Conservation (phyloP, 2,113 vertebrate genomes). For the Protobothrops mucrosquamatus region DNA sequence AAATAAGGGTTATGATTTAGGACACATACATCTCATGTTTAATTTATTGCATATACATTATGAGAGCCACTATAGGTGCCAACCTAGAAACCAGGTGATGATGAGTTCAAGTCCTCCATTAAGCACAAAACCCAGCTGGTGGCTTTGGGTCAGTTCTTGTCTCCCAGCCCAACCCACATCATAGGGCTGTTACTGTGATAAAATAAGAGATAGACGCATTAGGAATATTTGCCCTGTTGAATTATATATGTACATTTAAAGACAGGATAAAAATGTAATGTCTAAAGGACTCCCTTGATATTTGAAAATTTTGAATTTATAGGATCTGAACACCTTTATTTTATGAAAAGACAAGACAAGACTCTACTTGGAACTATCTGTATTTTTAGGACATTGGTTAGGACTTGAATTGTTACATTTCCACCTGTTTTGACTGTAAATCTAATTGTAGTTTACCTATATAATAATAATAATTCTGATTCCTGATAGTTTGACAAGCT, state of each 20-base stretch:
- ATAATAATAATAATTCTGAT: too few relatives aligned
- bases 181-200: background rate
- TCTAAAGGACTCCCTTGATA: background rate
- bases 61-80: background rate
- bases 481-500: background rate
- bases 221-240: background rate
- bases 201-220: background rate
- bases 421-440: too few relatives aligned
- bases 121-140: background rate
- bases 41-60: background rate
- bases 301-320: background rate
- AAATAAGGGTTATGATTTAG: background rate
- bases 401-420: too few relatives aligned
- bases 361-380: background rate
- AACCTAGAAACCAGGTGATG: too few relatives aligned
- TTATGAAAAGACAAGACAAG: background rate
- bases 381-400: background rate
- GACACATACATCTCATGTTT: background rate
- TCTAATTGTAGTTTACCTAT: too few relatives aligned
- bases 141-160: background rate
- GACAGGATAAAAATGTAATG: background rate
- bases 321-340: background rate
- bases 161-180: background rate
- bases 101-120: background rate
- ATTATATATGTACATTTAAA: too few relatives aligned